Evolutionary conservation across 2,888 invertebrate genomes (phyloP), one percentile per base, ranked within the genome.

Genomic region (Drepanosiphum platanoidis): DNA sequence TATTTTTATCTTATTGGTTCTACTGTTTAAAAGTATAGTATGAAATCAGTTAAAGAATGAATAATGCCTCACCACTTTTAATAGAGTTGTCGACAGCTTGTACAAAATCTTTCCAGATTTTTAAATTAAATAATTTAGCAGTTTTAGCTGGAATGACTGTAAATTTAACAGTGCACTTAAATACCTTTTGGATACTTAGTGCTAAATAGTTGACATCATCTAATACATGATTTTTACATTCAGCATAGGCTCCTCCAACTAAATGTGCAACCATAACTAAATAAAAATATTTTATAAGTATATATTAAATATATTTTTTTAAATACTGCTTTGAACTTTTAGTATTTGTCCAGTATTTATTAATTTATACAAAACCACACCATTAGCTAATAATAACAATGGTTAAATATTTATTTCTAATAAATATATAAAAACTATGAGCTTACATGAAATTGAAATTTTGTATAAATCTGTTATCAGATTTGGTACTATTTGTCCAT

Each of bases 371-470:
- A n/a, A n/a, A n/a, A n/a, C n/a, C n/a, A n/a, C n/a, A n/a, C n/a
- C n/a, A n/a, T n/a, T n/a, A n/a, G n/a, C n/a, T n/a, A n/a, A n/a
- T n/a, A n/a, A n/a, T n/a, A n/a, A n/a, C n/a, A n/a, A n/a, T n/a
- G n/a, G n/a, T n/a, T n/a, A n/a, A n/a, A n/a, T n/a, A n/a, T n/a
- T n/a, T n/a, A n/a, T n/a, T n/a, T n/a, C n/a, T 52, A 52, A 0
- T 22, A 18, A 61, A 61, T 61, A 22, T 11, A 27, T n/a, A 32
- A 52, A 11, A 74, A 72, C 18, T 70, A 86, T 86, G 78, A 68
- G 90, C 91, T 89, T 90, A 95, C 95, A 94, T 88, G 95, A 93
- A 87, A 94, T 93, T 0, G 96, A 95, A 92, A 95, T 93, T 88
- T 92, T 92, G 89, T 96, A 96, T 52, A 96, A 91, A 87, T 93